Conservation (phyloP, 1,140 invertebrate genomes). For the Drosophila miranda region DNA sequence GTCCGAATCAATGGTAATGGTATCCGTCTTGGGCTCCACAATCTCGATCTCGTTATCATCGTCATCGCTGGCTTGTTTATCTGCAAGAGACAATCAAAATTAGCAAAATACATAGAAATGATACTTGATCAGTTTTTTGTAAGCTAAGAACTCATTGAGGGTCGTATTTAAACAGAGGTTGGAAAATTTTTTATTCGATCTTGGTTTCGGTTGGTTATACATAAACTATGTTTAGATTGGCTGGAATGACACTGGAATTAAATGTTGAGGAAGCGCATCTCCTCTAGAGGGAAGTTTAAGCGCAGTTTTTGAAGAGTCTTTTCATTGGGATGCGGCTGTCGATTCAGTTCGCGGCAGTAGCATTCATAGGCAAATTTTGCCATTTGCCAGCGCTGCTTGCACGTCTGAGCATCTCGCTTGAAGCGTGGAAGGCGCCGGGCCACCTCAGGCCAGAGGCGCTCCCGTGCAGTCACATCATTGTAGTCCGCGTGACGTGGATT, state of each 20-base stretch:
- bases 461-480: slow-evolving; percentile 59
- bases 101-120: neutral
- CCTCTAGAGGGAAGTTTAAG: slow-evolving; percentile 68
- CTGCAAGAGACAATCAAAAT: slow-evolving; percentile 32
- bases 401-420: slow-evolving; percentile 57
- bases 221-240: slow-evolving; percentile 3
- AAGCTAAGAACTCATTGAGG: too few species aligned
- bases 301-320: slow-evolving; percentile 61
- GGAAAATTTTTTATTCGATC: slow-evolving; percentile 27
- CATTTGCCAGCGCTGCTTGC: slow-evolving; percentile 75
- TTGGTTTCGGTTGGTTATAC: slow-evolving; percentile 11
- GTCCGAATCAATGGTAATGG: slow-evolving; percentile 81
- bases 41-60: slow-evolving; percentile 82
- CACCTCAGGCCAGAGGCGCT: slow-evolving; percentile 67
- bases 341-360: slow-evolving; percentile 61
- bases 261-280: slow-evolving; percentile 67
- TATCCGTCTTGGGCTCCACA: slow-evolving; percentile 79
- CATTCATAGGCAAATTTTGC: slow-evolving; percentile 75
- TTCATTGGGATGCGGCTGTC: slow-evolving; percentile 54
- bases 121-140: neutral
- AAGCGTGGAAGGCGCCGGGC: slow-evolving; percentile 63
- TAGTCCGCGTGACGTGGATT: slow-evolving; percentile 67
- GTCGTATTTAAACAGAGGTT: neutral
- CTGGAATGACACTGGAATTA: slow-evolving; percentile 37
- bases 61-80: slow-evolving; percentile 81